These are phyloP conservation scores for Tetraodon nigroviridis DNA, from an alignment of 2,113 vertebrate genomes.

Conservation along the genomic window DNA sequence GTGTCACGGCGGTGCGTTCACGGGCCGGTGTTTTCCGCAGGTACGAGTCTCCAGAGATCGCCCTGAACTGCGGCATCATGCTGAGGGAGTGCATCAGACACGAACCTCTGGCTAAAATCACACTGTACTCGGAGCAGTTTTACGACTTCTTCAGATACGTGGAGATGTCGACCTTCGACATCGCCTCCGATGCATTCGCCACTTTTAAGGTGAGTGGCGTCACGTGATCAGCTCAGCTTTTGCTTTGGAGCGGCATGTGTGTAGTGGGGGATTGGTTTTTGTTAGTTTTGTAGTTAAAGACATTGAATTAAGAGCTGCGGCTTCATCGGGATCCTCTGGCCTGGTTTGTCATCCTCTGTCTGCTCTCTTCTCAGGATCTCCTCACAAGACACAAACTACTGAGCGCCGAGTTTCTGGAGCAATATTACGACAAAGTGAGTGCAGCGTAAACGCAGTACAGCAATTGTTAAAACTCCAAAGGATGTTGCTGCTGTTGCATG, in stretches of 20 bases:
- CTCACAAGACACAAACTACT: constrained; percentile 94
- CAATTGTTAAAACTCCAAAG: too few species aligned
- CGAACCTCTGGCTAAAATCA: constrained; percentile 91
- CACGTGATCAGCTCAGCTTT: background rate
- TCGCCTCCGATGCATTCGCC: constrained; percentile 96
- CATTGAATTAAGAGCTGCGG: background rate
- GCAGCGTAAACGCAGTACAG: background rate
- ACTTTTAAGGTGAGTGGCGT: constrained; percentile 89
- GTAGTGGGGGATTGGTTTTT: background rate
- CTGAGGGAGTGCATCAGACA: constrained; percentile 93
- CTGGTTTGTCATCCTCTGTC: background rate
- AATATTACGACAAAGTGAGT: constrained; percentile 94
- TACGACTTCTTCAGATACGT: constrained; percentile 97
- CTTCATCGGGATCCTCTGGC: too few species aligned
- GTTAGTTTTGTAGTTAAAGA: background rate
- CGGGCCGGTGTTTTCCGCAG: constrained; percentile 58
- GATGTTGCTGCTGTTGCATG: too few species aligned
- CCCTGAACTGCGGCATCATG: constrained; percentile 97
- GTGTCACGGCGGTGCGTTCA: background rate
- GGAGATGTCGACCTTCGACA: constrained; percentile 97
- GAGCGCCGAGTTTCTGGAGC: constrained; percentile 94
- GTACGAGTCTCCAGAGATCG: constrained; percentile 91
- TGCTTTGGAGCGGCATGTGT: too few species aligned
- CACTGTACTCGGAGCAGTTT: constrained; percentile 90
- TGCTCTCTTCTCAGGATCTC: constrained; percentile 79